These are phyloP conservation scores for Mesocentrotus franciscanus DNA, from an alignment of 53 echinoderm and acorn worm genomes.

Conservation along the genomic window DNA sequence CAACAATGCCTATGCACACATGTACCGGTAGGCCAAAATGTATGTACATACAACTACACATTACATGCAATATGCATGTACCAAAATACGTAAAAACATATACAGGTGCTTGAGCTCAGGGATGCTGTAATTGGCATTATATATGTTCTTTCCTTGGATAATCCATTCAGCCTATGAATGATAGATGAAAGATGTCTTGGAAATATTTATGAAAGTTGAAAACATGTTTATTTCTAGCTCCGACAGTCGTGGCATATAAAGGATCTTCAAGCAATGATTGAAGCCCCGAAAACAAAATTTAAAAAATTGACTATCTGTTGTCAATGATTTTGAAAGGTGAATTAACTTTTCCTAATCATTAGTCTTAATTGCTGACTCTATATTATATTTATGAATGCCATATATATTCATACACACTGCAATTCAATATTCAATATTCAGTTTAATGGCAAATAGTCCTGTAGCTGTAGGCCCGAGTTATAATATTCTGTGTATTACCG, in stretches of 20 bases:
- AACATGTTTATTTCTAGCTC: not conserved
- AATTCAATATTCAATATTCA: not conserved
- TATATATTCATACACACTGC: no score
- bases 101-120: no score
- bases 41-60: no score
- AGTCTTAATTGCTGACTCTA: not conserved
- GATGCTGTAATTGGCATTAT: no score
- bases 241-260: not conserved
- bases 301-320: no score
- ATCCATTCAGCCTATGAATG: not conserved
- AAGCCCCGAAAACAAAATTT: not conserved
- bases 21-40: no score
- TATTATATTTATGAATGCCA: not conserved
- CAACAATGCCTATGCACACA: no score
- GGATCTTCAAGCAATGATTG: no score
- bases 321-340: no score
- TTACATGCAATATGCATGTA: no score
- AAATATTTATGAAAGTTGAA: not conserved
- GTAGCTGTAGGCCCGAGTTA: not conserved
- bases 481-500: not conserved
- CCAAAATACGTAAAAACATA: no score
- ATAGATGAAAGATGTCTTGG: not conserved
- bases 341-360: no score
- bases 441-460: not conserved
- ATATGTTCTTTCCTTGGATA: not conserved